A percentile compares a stretch with the other conserved stretches of the same genome.
Conservation (phyloP, 2,113 vertebrate species). For the Forbesichthys agassizii region DNA sequence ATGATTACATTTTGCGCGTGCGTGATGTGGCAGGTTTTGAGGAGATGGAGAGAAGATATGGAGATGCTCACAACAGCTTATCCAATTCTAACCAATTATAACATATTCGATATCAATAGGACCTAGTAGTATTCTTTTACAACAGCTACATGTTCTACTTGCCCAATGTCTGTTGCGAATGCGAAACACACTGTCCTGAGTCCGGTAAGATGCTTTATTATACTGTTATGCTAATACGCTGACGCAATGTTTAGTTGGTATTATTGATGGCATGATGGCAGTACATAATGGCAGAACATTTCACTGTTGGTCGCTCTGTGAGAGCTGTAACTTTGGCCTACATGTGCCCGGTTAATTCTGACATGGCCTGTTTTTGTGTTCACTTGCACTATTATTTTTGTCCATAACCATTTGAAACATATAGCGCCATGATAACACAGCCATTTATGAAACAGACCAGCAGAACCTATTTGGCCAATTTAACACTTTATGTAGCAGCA, state of each 20-base stretch:
- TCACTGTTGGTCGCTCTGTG: no score
- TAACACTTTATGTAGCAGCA: not conserved
- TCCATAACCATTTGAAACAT: not conserved
- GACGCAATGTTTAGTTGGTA: not conserved
- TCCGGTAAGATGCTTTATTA: conserved; percentile 69
- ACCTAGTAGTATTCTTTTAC: not conserved
- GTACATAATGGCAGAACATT: not conserved
- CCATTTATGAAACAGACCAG: not conserved
- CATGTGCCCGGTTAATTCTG: not conserved
- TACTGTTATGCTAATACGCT: not conserved
- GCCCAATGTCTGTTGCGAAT: conserved; percentile 77
- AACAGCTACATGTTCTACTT: conserved; percentile 38
- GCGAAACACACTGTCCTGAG: conserved; percentile 75
- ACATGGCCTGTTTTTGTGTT: not conserved
- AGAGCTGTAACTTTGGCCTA: not conserved
- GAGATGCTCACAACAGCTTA: conserved; percentile 30
- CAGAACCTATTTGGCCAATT: not conserved
- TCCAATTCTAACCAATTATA: conserved; percentile 31
- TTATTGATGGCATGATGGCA: not conserved
- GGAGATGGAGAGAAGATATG: conserved; percentile 36
- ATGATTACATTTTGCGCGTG: conserved; percentile 36
- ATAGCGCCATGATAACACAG: not conserved
- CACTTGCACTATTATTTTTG: not conserved
- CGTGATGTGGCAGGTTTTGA: conserved; percentile 9
- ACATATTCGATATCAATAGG: not conserved